Conservation (phyloP, 2,113 vertebrate species). For the Toxotes chatareus region DNA sequence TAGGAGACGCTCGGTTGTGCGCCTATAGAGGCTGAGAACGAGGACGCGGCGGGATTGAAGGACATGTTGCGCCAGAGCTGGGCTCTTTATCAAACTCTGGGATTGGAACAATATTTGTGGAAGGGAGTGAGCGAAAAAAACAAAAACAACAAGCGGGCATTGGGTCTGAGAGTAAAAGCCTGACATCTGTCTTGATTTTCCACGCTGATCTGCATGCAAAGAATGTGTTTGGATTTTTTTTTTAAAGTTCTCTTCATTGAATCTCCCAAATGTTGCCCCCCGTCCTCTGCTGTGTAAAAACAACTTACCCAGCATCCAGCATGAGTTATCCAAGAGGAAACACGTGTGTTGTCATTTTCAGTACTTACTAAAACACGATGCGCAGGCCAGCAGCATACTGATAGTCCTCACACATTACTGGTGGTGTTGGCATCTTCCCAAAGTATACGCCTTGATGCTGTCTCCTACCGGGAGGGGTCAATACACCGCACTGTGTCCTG, state of each 20-base stretch:
- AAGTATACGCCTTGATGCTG: conserved; percentile 64
- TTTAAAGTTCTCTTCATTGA: background rate
- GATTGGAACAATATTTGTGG: conserved; percentile 51
- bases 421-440: conserved; percentile 57
- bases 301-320: background rate
- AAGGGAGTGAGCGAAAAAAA: conserved; percentile 39
- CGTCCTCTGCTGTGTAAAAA: background rate
- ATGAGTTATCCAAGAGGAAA: conserved; percentile 9
- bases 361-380: conserved; percentile 26
- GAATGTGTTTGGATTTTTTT: conserved; percentile 27
- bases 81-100: conserved; percentile 52
- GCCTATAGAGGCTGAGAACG: conserved; percentile 13
- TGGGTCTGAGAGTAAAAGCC: conserved; percentile 42
- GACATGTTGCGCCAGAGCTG: conserved; percentile 69
- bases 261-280: background rate
- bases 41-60: conserved; percentile 44
- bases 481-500: conserved; percentile 15
- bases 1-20: conserved; percentile 46
- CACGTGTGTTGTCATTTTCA: background rate
- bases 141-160: conserved; percentile 26
- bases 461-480: conserved; percentile 32
- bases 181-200: conserved; percentile 71
- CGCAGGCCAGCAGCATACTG: conserved; percentile 10
- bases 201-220: conserved; percentile 45
- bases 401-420: conserved; percentile 50